phyloP scores from a whole-genome alignment of 2,113 vertebrate genomes.

The Megaptera novaeangliae region DNA sequence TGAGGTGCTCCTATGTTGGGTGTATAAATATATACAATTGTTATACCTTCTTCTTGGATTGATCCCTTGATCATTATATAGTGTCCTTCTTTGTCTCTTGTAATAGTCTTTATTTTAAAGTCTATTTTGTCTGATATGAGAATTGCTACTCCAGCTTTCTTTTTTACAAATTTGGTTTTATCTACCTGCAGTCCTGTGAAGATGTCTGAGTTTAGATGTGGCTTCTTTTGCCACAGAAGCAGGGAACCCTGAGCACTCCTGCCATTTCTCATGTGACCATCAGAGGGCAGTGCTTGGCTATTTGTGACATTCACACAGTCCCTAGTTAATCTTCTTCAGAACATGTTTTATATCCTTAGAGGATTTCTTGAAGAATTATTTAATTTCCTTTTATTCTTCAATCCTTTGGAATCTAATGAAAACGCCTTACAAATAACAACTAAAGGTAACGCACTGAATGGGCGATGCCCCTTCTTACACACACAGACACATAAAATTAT shows the following conservation, averaged over 20 bases:
- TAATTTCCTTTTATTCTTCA: neutral
- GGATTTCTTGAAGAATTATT: no score
- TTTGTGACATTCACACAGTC: neutral
- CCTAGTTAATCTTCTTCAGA: neutral
- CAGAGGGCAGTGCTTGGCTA: neutral
- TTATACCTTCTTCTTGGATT: neutral
- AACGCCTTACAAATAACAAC: neutral
- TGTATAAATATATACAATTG: neutral
- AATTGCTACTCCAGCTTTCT: neutral
- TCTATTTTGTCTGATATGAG: no score
- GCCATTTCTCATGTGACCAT: neutral
- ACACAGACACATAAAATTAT: neutral
- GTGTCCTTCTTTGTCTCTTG: neutral
- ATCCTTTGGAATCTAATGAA: neutral
- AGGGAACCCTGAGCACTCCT: rapidly evolving
- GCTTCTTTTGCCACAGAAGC: neutral
- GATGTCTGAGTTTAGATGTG: neutral
- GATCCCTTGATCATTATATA: neutral
- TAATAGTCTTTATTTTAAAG: neutral
- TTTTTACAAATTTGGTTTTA: neutral
- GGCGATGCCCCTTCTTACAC: neutral
- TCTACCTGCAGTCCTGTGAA: neutral
- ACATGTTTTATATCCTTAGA: no score
- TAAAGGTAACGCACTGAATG: neutral
- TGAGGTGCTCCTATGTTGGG: neutral